These are phyloP conservation scores for Lasiurus borealis DNA, from an alignment of 2,113 vertebrate species.

Conservation along the genomic window DNA sequence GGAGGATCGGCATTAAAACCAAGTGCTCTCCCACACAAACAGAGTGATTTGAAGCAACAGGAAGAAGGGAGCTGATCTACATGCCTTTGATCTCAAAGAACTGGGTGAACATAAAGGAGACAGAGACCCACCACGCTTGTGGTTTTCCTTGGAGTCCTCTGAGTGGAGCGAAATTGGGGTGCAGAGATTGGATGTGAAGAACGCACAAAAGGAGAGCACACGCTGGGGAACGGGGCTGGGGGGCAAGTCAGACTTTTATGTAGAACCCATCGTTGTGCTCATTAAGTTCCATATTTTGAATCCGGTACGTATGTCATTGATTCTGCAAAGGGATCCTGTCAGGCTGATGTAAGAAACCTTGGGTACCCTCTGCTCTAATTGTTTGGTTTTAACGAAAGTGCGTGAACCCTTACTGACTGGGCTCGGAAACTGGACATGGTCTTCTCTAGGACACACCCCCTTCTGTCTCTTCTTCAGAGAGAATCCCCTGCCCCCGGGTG, in stretches of 20 bases:
- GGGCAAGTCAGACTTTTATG: not conserved
- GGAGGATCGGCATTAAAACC: constrained; percentile 55
- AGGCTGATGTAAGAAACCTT: not conserved
- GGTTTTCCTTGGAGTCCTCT: not conserved
- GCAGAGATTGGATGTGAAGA: not conserved
- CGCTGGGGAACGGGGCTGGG: fast-evolving
- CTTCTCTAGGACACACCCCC: too few relatives aligned
- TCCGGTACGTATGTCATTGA: not conserved
- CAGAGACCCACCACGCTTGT: not conserved
- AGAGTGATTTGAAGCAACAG: constrained; percentile 59
- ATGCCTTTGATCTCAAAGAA: constrained; percentile 58
- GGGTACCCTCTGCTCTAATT: not conserved
- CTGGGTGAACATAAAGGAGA: not conserved
- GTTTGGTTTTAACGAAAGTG: not conserved
- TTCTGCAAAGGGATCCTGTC: not conserved
- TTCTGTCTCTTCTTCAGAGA: too few relatives aligned
- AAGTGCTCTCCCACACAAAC: not conserved
- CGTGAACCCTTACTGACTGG: not conserved
- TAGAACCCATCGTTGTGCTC: not conserved
- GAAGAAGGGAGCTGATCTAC: constrained; percentile 55
- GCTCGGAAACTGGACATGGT: not conserved
- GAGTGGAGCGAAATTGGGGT: constrained; percentile 49
- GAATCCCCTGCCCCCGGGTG: not conserved
- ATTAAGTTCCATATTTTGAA: not conserved
- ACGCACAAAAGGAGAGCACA: not conserved